A percentile compares a stretch with the other conserved stretches of the same genome.
These are phyloP conservation scores for Hemibates koningsi DNA, from an alignment of 2,113 vertebrate genomes.

Conservation along the genomic window DNA sequence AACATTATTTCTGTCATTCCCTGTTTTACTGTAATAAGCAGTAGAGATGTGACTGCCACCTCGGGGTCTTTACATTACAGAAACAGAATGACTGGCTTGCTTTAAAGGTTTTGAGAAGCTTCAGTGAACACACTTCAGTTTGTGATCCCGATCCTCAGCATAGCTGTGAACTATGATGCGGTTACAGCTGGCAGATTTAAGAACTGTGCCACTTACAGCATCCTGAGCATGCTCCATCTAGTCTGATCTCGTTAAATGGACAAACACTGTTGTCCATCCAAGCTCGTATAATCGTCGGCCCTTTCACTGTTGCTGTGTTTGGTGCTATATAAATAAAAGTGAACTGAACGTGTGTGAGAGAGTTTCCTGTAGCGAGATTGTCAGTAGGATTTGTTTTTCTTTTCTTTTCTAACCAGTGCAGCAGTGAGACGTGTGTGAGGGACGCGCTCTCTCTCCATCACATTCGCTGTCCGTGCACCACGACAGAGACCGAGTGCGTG, in stretches of 20 bases:
- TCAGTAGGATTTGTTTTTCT: background rate
- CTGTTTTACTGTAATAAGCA: background rate
- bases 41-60: background rate
- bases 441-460: background rate
- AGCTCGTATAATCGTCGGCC: background rate
- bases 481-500: background rate
- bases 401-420: background rate
- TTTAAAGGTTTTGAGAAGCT: background rate
- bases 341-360: background rate
- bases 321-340: background rate
- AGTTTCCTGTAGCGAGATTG: background rate
- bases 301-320: background rate
- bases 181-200: background rate
- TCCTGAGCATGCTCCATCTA: too few species aligned
- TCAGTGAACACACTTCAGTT: background rate
- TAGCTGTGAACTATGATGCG: background rate
- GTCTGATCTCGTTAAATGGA: too few species aligned
- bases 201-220: background rate
- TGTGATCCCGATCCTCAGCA: background rate
- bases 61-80: background rate
- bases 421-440: background rate
- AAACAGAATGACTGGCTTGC: background rate
- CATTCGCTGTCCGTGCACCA: background rate
- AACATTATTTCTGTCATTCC: background rate
- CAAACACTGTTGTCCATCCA: background rate